phyloP scores from a whole-genome alignment of 53 echinoderm and acorn worm species.

The Hippasteria phrygiana region DNA sequence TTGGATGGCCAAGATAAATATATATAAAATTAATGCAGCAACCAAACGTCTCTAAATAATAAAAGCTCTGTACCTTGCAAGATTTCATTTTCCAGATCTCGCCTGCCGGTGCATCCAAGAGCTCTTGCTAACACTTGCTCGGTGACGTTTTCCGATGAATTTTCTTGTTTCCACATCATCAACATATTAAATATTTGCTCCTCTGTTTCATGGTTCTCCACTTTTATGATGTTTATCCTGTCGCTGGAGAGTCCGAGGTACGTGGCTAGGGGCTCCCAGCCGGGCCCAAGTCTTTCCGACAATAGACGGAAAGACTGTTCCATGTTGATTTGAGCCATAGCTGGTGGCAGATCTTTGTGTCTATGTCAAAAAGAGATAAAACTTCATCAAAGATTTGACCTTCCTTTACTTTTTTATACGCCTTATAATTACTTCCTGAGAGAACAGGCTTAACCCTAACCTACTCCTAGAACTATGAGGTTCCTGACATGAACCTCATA shows the following conservation, averaged over 20 bases:
- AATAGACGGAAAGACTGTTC: not conserved
- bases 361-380: not conserved
- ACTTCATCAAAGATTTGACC: too few species aligned
- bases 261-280: constrained; percentile 17
- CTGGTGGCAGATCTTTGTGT: not conserved
- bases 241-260: not conserved
- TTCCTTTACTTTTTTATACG: too few species aligned
- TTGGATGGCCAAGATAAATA: too few species aligned
- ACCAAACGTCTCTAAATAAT: too few species aligned
- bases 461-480: too few species aligned
- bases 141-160: not conserved
- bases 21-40: too few species aligned
- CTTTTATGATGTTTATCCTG: not conserved
- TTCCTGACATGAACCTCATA: too few species aligned
- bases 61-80: constrained; percentile 1
- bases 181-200: constrained; percentile 19
- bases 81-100: not conserved
- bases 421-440: too few species aligned
- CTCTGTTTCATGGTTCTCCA: not conserved
- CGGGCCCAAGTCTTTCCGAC: not conserved
- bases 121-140: not conserved
- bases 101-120: not conserved
- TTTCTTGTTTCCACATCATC: not conserved
- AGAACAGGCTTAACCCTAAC: too few species aligned
- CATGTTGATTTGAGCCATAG: not conserved